These are phyloP conservation scores for Menidia beryllina DNA, from an alignment of 2,113 vertebrate species.

Conservation along the genomic window DNA sequence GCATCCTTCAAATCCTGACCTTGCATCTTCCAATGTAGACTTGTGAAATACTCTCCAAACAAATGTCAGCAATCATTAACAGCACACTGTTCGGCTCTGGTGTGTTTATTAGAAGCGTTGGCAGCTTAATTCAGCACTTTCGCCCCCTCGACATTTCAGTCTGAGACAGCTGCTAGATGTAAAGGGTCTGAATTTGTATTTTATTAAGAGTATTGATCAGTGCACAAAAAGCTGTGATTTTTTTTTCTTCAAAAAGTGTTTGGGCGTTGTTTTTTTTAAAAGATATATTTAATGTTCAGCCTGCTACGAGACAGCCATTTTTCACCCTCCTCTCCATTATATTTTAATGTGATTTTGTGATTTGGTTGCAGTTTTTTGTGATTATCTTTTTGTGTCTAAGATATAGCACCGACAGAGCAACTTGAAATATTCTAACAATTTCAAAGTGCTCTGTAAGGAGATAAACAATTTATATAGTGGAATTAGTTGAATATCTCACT, in stretches of 20 bases:
- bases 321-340: too few species aligned
- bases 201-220: conserved; percentile 50
- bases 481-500: conserved; percentile 20
- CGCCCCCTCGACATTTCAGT: conserved; percentile 38
- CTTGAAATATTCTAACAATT: too few species aligned
- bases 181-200: conserved; percentile 29
- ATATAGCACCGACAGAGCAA: too few species aligned
- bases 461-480: conserved; percentile 2
- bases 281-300: too few species aligned
- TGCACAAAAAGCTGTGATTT: conserved; percentile 26
- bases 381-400: too few species aligned
- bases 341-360: too few species aligned
- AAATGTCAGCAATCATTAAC: conserved; percentile 57
- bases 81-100: conserved; percentile 47
- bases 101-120: conserved; percentile 51
- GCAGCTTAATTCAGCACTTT: conserved; percentile 45
- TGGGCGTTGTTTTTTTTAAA: neutral
- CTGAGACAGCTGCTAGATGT: conserved; percentile 39
- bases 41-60: conserved; percentile 28
- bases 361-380: too few species aligned
- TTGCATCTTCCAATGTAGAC: conserved; percentile 36
- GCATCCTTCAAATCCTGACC: conserved; percentile 60
- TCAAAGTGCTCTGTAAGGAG: neutral
- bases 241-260: conserved; percentile 15
- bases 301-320: too few species aligned